Conservation (phyloP, 2,113 vertebrate species). For the Nannospalax galili region DNA sequence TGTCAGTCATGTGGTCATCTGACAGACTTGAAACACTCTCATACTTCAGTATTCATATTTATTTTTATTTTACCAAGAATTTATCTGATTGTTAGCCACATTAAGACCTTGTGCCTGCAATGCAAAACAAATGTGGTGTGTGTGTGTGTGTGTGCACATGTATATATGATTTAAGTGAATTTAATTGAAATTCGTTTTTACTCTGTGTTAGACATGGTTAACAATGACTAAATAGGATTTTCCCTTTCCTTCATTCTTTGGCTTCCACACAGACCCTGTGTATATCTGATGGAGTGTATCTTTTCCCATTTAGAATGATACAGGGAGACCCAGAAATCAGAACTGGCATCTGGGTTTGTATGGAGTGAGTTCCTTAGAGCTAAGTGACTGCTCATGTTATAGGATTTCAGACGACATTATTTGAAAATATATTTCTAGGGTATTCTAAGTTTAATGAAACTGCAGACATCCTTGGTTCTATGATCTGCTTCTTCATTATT, state of each 20-base stretch:
- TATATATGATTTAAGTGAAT: background rate
- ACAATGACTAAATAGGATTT: background rate
- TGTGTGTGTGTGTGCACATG: background rate
- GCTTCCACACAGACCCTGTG: background rate
- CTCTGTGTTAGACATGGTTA: background rate
- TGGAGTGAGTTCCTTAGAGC: background rate
- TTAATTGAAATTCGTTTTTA: conserved; percentile 52
- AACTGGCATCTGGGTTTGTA: background rate
- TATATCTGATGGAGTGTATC: background rate
- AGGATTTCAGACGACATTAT: background rate
- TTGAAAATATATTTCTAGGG: conserved; percentile 49
- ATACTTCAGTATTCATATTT: background rate
- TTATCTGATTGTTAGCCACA: background rate
- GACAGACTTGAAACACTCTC: background rate
- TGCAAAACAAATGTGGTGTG: background rate
- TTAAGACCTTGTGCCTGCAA: background rate
- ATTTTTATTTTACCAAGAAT: conserved; percentile 55
- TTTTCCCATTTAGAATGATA: background rate
- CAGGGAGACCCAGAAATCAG: background rate
- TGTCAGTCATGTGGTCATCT: background rate
- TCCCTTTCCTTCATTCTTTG: background rate
- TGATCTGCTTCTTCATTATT: background rate
- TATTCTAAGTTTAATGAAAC: conserved; percentile 48
- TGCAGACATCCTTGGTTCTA: background rate
- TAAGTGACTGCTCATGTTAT: background rate